Base-by-base conservation (phyloP, 2,888 invertebrate genomes). In the Pandemis heparana region DNA sequence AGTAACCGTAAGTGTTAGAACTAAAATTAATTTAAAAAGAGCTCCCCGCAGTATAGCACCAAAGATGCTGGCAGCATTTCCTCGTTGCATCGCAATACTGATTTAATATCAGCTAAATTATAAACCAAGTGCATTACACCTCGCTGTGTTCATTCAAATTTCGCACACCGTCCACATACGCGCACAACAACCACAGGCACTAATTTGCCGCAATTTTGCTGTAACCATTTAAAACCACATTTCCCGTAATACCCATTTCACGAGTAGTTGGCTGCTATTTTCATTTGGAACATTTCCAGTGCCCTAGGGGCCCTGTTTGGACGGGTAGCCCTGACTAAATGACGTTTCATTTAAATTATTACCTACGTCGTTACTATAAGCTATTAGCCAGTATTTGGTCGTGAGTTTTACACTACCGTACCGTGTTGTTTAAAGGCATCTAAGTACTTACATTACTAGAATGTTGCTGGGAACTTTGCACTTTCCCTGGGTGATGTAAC, bases 261-360 rank as follows among this genome's bases (percentile, higher is more conserved):
- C 23, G 3, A 23, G 16, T 43, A 61, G 53, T 72, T 53, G 72
- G 67, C 61, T 41, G 43, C 61, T 59, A 75, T 66, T 43, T 62
- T 56, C 67, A 68, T 68, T 67, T 68, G 71, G 64, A 75, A 46
- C 16, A 32, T 38, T 59, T 70, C 74, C 74, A 70, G 56, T 18
- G 43, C 67, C 72, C 68, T 18, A 23, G 72, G 68, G 72, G 53
- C 53, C 12, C 23, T 43, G 64, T 38, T 56, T 51, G 66, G 14
- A 48, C 43, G 60, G 41, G 5, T 16, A 63, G 39, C 72, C 72
- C 67, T 72, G 72, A 67, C 67, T 68, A 56, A 56, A 72, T 63
- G 68, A 63, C 46, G n/a, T 38, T 46, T 46, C 68, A n/a, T 16
- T 66, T 65, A 56, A 72, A 67, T 68, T 63, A 67, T 53, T 67